Evolutionary conservation across 2,888 invertebrate species (phyloP).

Genomic region (Protonemura montana): DNA sequence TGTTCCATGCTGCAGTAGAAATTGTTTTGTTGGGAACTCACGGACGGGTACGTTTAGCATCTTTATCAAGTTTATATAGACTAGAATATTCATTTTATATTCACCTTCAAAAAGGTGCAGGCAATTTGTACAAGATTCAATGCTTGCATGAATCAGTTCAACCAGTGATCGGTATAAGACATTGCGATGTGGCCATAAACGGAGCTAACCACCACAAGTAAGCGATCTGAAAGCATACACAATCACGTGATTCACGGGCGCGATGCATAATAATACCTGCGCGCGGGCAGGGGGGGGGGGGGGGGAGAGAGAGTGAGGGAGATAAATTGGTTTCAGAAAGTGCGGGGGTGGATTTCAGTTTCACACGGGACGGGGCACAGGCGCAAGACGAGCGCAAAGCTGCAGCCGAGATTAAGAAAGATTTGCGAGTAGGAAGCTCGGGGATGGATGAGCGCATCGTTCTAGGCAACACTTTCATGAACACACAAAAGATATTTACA

Average conservation of each 20-base stretch:
- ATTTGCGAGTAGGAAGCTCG: neutral
- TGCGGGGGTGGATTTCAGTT: neutral
- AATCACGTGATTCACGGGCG: neutral
- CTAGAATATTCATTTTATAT: neutral
- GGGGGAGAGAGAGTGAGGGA: neutral
- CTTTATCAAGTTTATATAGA: neutral
- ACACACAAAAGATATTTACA: slow-evolving; percentile 27
- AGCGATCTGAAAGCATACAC: neutral
- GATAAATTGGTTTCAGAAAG: neutral
- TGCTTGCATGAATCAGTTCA: neutral
- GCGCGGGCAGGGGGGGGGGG: too few species aligned
- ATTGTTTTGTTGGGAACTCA: neutral
- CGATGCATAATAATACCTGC: neutral
- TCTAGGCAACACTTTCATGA: slow-evolving; percentile 25
- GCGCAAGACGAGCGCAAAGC: neutral
- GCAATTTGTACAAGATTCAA: neutral
- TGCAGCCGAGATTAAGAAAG: neutral
- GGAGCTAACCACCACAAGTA: neutral
- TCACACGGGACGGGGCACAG: neutral
- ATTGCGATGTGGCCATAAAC: neutral
- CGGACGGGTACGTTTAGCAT: neutral
- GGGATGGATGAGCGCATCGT: neutral
- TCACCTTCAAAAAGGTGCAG: neutral
- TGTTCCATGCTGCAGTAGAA: neutral
- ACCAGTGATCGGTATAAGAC: neutral